Percentiles rank a stretch among this genome's conserved stretches.
These are phyloP conservation scores for Cacajao melanocephalus DNA, from an alignment of 2,797 vertebrate genomes.

Conservation along the genomic window DNA sequence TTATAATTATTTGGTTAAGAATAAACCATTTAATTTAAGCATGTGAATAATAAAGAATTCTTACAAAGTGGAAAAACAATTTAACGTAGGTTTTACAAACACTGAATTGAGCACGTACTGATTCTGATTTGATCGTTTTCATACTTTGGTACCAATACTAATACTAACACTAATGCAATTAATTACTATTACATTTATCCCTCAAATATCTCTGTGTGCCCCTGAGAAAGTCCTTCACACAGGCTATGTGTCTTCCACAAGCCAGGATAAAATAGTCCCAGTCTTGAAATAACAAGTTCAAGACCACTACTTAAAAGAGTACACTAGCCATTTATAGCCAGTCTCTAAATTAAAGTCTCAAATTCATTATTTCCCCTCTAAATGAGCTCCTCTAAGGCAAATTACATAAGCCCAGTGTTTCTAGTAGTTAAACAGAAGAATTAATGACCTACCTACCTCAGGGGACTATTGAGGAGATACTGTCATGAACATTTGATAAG, in stretches of 20 bases:
- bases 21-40: background rate
- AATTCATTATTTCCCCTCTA: background rate
- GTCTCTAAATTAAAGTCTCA: background rate
- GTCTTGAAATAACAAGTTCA: background rate
- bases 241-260: background rate
- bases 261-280: background rate
- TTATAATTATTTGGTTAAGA: constrained; percentile 11
- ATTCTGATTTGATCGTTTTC: background rate
- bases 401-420: background rate
- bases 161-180: background rate
- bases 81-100: background rate
- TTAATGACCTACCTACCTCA: background rate
- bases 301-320: background rate
- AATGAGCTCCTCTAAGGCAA: background rate
- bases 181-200: background rate
- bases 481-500: background rate
- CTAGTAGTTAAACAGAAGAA: background rate
- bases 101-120: background rate
- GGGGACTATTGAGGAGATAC: background rate
- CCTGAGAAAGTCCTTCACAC: background rate
- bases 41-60: background rate
- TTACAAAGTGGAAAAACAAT: background rate
- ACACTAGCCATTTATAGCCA: background rate
- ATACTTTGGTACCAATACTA: background rate
- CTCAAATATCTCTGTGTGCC: background rate